Percentiles rank a stretch among this genome's conserved stretches.
phyloP scores from a whole-genome alignment of 2,113 vertebrate genomes.

The Lophius piscatorius region DNA sequence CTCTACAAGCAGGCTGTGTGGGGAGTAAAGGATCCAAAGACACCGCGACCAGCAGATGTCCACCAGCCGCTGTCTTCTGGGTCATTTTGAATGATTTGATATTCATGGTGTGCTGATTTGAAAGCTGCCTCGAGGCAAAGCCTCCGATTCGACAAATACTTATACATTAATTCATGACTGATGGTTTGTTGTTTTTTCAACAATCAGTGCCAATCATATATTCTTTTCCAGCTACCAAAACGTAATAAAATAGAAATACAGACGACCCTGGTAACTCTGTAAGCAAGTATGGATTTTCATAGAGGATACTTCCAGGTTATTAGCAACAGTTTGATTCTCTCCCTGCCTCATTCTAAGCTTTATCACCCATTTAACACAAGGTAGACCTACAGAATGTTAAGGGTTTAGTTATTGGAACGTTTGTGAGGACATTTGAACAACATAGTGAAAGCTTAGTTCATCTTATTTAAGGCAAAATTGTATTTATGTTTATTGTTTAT shows the following conservation, averaged over 20 bases:
- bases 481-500: no score
- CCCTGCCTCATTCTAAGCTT: not conserved
- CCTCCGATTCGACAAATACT: conserved; percentile 42
- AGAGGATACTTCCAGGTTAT: not conserved
- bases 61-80: conserved; percentile 42
- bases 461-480: no score
- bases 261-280: not conserved
- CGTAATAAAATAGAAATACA: conserved; percentile 5
- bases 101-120: conserved; percentile 68
- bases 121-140: conserved; percentile 62
- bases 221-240: conserved; percentile 28
- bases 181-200: conserved; percentile 43
- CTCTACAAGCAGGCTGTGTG: no score
- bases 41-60: conserved; percentile 75
- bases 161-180: conserved; percentile 39
- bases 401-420: not conserved
- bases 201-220: conserved; percentile 61
- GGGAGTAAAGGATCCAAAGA: no score
- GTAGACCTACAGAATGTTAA: not conserved
- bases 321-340: not conserved
- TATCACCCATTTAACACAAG: not conserved
- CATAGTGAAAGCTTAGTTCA: no score
- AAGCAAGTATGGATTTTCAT: not conserved
- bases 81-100: conserved; percentile 61
- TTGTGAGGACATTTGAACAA: not conserved